Evolutionary conservation across 2,888 invertebrate species (phyloP), one percentile per base, ranked within the genome.

Genomic region (Mesorhabditis sp.): DNA sequence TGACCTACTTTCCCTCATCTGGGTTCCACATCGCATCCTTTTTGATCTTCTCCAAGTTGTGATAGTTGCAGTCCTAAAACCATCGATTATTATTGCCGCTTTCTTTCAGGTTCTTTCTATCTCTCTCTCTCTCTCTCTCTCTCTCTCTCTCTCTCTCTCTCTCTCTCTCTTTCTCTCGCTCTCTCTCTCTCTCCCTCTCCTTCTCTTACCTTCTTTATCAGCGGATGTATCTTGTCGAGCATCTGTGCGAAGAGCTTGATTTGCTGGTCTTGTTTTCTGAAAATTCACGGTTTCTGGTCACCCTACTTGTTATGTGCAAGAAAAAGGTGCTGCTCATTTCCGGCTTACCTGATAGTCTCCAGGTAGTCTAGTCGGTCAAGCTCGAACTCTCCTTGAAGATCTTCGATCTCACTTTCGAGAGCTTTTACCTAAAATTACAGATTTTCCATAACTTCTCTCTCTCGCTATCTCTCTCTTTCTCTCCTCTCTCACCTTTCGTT

Each of bases 361-460:
- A 93, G 86, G 84, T 92, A 93, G 85, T 92, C 92, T n/a, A 91
- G 90, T 3, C 92, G 88, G 83, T 93, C 92, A 69, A 90, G 88
- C 86, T 93, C 92, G 86, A 93, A 93, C 87, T 93, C 93, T 7
- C 91, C 89, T 80, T 92, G 92, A 4, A 93, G 87, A 86, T 93
- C 93, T 4, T 88, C 87, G 42, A 92, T 90, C 86, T 93, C 92
- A 70, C 90, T 88, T 82, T 92, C 91, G 67, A 92, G 85, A 28
- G 89, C 88, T 80, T 90, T 90, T 42, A 91, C 89, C 90, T 90
- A 80, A 28, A 82, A 69, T 15, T 44, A 15, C 13, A 69, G 65
- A 4, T n/a, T 13, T 13, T 10, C 58, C 13, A n/a, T 28, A 69
- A 70, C 2, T 28, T 28, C 28, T 28, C 28, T 28, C 28, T 28